Base-by-base conservation (phyloP, 2,113 vertebrate genomes). In the Percina caprodes region DNA sequence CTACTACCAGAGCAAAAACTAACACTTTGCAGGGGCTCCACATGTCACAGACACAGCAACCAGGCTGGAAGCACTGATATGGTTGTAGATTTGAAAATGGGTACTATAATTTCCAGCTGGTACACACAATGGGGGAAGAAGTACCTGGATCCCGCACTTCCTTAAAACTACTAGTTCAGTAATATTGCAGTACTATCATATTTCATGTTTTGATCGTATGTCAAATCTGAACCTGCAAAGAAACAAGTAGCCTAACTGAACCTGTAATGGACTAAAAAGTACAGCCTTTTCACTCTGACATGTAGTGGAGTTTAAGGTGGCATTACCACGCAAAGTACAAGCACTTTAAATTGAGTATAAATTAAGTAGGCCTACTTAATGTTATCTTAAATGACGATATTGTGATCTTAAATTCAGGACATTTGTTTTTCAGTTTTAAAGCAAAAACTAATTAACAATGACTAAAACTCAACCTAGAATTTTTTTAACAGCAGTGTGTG, bases 31-130 rank as follows among this genome's bases (percentile, higher is more conserved):
- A 16, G 45, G 33, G n/a, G 67, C 18, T 56, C 83, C 48, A 62
- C 89, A 89, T 89, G 35, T 69, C 11, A 70, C 13, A 46, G 11
- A 72, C 39, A n/a, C 18, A 59, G 23, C 18, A 65, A 21, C 1
- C 23, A 15, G 1, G 1, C 49, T n/a, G 21, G 5, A 6, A 39
- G 35, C 35, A 46, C 6, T 42, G 16, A 30, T 35, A 15, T 10
- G 51, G 42, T 6, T 42, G 2, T 21, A 55, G 39, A 65, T 54
- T 42, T 39, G 12, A 7, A 13, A 26, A 55, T n/a, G 2, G 1
- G 7, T 30, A 2, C 12, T 16, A 30, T 14, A 1, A 35, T 21
- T 30, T 35, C 13, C 26, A 51, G 65, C 45, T 48, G 23, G 23
- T 18, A 14, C 51, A 70, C 35, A 70, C 33, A 11, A 5, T 39